Evolutionary conservation across 1,140 invertebrate genomes (phyloP).

Genomic region (Meloidogyne hapla): DNA sequence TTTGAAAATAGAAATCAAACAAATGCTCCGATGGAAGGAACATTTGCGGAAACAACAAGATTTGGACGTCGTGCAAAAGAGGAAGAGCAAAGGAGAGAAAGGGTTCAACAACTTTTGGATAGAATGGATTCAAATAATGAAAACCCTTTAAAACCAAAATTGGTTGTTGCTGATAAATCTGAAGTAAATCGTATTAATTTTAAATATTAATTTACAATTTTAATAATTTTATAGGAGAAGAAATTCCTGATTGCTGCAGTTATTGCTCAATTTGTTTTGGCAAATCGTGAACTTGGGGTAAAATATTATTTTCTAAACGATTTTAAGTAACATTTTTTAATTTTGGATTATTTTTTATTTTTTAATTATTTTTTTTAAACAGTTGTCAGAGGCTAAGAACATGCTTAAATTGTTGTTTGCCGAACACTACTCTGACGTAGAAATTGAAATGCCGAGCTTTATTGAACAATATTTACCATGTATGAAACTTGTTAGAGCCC

Average conservation of each 20-base stretch:
- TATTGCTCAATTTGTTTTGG: conserved; percentile 6
- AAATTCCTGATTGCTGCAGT: conserved; percentile 14
- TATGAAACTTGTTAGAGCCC: conserved; percentile 15
- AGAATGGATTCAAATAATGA: neutral
- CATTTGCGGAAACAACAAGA: conserved; percentile 6
- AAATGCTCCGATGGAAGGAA: neutral
- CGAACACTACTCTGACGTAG: neutral
- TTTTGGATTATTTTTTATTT: neutral
- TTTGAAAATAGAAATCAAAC: neutral
- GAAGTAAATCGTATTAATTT: neutral
- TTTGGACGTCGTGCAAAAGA: neutral
- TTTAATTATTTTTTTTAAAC: neutral
- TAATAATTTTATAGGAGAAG: neutral
- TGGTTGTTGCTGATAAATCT: neutral
- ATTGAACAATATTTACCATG: conserved; percentile 6
- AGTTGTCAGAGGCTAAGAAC: conserved; percentile 13
- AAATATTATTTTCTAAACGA: neutral
- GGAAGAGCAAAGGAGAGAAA: neutral
- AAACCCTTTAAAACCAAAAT: neutral
- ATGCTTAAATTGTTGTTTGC: conserved; percentile 15
- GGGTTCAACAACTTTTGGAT: conserved; percentile 8
- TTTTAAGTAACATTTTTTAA: no score
- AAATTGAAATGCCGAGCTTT: conserved; percentile 11
- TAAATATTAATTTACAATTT: neutral
- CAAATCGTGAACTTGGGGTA: conserved; percentile 14